These are phyloP conservation scores for Sussaba pulchella DNA, from an alignment of 2,888 invertebrate species.

Conservation along the genomic window DNA sequence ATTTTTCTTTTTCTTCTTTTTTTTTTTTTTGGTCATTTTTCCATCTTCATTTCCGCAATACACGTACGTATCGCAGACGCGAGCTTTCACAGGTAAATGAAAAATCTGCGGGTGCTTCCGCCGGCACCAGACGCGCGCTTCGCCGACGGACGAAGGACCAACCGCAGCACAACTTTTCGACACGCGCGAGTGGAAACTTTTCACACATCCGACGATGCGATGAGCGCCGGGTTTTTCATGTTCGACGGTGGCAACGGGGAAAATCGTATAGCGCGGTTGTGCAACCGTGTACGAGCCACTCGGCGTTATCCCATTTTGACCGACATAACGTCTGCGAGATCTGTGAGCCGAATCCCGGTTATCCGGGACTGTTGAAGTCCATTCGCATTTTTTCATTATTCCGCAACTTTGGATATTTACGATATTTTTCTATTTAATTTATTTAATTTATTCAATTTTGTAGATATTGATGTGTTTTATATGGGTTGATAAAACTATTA, in stretches of 20 bases:
- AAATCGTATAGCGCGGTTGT: slow-evolving; percentile 23
- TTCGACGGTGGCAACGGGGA: slow-evolving; percentile 26
- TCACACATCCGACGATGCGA: slow-evolving; percentile 27
- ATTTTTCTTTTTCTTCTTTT: neutral
- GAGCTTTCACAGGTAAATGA: slow-evolving; percentile 39
- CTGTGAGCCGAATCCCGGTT: slow-evolving; percentile 1
- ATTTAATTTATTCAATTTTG: no score
- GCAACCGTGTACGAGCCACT: slow-evolving; percentile 9
- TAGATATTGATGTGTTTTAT: no score
- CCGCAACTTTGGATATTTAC: no score
- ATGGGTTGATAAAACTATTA: no score
- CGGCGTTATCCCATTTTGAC: slow-evolving; percentile 30
- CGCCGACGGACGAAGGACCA: slow-evolving; percentile 22
- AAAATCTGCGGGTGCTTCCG: slow-evolving; percentile 18
- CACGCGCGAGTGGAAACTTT: slow-evolving; percentile 42
- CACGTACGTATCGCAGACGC: neutral
- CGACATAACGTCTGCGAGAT: slow-evolving; percentile 40
- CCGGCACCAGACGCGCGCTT: neutral
- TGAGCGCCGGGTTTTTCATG: neutral
- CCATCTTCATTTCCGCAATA: neutral
- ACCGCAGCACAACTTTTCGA: slow-evolving; percentile 50
- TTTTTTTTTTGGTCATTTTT: neutral
- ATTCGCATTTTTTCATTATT: slow-evolving; percentile 27
- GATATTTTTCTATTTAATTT: no score
- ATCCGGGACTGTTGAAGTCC: slow-evolving; percentile 17